Percentiles rank a stretch among this genome's conserved stretches.
Conservation (phyloP, 2,113 vertebrate genomes). For the Nyctibius bracteatus region DNA sequence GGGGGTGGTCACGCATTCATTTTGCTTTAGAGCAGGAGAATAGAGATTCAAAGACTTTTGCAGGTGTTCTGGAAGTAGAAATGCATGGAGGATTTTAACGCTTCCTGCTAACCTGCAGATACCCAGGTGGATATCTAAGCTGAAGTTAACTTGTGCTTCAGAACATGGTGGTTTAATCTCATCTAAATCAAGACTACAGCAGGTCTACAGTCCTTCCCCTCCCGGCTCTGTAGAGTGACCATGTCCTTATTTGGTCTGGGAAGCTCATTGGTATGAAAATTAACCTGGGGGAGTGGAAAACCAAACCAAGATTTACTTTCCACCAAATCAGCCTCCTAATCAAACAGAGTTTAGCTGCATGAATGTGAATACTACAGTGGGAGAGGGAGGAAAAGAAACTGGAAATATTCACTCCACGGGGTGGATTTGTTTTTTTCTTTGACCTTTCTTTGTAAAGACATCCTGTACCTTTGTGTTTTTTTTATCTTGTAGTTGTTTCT, state of each 20-base stretch:
- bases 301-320: background rate
- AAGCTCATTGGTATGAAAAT: background rate
- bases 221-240: fast-evolving
- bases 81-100: background rate
- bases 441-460: background rate
- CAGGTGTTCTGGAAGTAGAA: background rate
- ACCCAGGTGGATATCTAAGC: fast-evolving
- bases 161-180: background rate
- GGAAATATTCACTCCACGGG: background rate
- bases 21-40: background rate
- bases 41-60: background rate
- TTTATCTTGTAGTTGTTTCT: background rate
- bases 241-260: background rate
- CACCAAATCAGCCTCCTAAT: background rate
- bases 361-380: background rate
- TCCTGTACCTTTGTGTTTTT: background rate
- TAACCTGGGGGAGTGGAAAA: background rate
- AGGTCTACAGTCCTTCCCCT: background rate
- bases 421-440: background rate
- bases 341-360: background rate
- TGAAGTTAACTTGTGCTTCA: background rate
- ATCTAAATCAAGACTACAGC: background rate
- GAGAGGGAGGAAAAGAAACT: background rate
- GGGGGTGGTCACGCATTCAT: fast-evolving
- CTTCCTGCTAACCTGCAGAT: background rate